These are phyloP conservation scores for Folsomia candida DNA, from an alignment of 2,888 invertebrate genomes.

Conservation along the genomic window DNA sequence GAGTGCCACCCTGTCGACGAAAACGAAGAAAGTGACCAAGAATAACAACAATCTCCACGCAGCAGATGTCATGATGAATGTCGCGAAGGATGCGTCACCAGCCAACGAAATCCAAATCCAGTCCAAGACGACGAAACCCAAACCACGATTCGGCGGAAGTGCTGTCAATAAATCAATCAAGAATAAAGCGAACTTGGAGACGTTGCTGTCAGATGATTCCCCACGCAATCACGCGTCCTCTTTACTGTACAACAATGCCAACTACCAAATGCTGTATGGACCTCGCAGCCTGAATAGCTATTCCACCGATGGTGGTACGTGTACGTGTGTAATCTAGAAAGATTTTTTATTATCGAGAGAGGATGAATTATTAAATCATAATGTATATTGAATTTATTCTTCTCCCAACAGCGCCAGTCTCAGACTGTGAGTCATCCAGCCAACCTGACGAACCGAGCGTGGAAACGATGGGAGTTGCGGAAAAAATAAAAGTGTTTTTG, in stretches of 20 bases:
- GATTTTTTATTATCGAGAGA: too few species aligned
- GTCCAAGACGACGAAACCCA: too few species aligned
- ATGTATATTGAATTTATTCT: too few species aligned
- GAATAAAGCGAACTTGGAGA: background rate
- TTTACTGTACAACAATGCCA: too few species aligned
- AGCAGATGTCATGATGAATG: too few species aligned
- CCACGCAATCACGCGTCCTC: too few species aligned
- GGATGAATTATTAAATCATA: too few species aligned
- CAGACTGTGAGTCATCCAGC: constrained; percentile 20
- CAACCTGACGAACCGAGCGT: constrained; percentile 21
- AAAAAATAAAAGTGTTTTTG: constrained; percentile 40
- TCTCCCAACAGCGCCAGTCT: constrained; percentile 33
- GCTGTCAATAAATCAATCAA: background rate
- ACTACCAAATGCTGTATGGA: constrained; percentile 43
- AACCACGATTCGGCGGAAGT: background rate
- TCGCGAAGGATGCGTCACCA: too few species aligned
- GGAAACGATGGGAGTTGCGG: constrained; percentile 36
- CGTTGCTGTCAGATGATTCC: too few species aligned
- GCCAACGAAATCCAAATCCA: too few species aligned
- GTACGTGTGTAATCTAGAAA: background rate
- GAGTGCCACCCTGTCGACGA: background rate
- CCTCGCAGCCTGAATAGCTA: constrained; percentile 44
- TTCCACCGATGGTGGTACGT: constrained; percentile 38
- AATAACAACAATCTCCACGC: background rate
- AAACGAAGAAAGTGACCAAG: background rate